Conservation (phyloP, 2,113 vertebrate genomes). For the Sphyrna mokarran region DNA sequence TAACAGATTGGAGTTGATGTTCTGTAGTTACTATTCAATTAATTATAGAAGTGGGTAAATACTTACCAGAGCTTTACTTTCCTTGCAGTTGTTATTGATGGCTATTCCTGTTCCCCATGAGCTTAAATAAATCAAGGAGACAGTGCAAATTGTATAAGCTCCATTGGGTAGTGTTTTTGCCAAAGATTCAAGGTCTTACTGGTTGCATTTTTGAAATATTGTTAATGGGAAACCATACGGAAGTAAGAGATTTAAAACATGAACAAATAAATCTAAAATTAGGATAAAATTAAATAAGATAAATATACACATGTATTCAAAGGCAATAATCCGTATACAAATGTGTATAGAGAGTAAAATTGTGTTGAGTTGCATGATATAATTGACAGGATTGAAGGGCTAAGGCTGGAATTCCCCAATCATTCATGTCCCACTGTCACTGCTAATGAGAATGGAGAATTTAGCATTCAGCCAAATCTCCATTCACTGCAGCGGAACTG, state of each 20-base stretch:
- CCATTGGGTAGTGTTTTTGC: not conserved
- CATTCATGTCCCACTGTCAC: too few relatives aligned
- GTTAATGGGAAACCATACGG: not conserved
- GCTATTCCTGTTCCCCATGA: not conserved
- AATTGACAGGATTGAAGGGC: too few relatives aligned
- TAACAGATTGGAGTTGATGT: not conserved
- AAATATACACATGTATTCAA: not conserved
- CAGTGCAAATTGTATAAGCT: not conserved
- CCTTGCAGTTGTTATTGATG: not conserved
- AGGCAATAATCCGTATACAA: not conserved
- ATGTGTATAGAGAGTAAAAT: not conserved
- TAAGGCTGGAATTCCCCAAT: too few relatives aligned
- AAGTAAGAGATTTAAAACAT: not conserved
- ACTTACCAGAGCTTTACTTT: not conserved
- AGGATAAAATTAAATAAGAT: not conserved
- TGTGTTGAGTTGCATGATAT: not conserved
- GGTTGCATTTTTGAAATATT: not conserved
- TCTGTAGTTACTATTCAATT: conserved; percentile 6
- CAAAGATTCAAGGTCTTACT: not conserved
- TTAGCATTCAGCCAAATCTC: too few relatives aligned
- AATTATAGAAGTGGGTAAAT: not conserved
- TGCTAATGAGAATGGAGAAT: too few relatives aligned
- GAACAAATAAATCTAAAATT: not conserved
- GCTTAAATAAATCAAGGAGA: not conserved
- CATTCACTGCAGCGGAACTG: too few relatives aligned